Base-by-base conservation (phyloP, 2,113 vertebrate genomes). In the Tachuris rubrigastra region DNA sequence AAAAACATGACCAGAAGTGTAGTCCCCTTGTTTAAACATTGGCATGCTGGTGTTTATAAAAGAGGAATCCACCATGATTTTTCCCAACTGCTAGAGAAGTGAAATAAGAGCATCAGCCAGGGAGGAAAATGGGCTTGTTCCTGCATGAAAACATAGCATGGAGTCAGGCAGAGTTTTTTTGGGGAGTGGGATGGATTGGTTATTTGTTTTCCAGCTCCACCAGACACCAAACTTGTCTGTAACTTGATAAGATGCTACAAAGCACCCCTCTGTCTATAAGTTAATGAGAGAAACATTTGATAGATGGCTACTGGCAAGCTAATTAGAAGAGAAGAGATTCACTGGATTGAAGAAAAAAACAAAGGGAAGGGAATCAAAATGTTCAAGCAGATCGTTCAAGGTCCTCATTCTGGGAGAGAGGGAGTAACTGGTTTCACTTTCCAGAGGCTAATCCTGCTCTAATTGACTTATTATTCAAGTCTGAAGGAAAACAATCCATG, bases 301-400 rank as follows among this genome's bases (percentile, higher is more conserved):
- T 87, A 93, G 65, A 91, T 94, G 58, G 75, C 24, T 85, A 79
- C 66, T 92, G 82, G 82, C 78, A 47, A 96, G 52, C 69, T 94
- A 96, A 96, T 96, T 95, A 96, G 77, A 80, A 96, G 72, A 95
- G 59, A 95, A 82, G 66, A 41, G 52, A 58, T 92, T 96, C 8
- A 0, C 59, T 85, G 63, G 87, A 73, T 66, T 96, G 73, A 71
- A 93, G 86, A 94, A 96, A 53, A 53, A 42, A 68, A 85, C 44
- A 83, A 95, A 90, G 87, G 68, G 42, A 96, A 96, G 89, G 71
- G 89, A 97, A 94, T 79, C 9, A 91, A 95, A 95, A 79, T 63
- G 49, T 78, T 94, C 67, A 88, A 30, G 63, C 76, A 75, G 77
- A 68, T 96, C 67, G 91, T 92, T 85, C 77, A 41, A 71, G 47